Evolutionary conservation across 1,140 invertebrate species (phyloP), one percentile per base, ranked within the genome.

Genomic region (Planococcus citri): DNA sequence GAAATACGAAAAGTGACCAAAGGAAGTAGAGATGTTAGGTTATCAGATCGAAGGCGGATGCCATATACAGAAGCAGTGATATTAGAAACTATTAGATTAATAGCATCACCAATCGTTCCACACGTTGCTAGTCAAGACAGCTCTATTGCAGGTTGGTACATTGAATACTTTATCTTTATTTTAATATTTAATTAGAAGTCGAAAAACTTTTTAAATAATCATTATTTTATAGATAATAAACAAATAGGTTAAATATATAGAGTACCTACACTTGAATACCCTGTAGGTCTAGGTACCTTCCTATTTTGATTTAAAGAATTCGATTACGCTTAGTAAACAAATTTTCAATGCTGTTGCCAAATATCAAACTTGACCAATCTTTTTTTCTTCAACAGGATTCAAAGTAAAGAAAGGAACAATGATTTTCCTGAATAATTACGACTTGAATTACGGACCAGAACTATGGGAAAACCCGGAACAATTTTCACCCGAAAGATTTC

Each of bases 71-170:
- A 93, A 80, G 89, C 91, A 0, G 87, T 88, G 0, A 83, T 94
- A 17, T 80, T 87, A 71, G 93, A 95, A 80, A 84, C 87, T 0
- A 79, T 94, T 0, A 79, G 93, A 68, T 81, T 87, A 70, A 86
- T 90, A 0, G 88, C 90, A 0, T 94, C 92, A 0, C 92, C 92
- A 0, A 94, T 95, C 70, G 92, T 95, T 0, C 93, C 93, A 1
- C 92, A 95, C 76, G 89, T 94, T 0, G 89, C 92, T 0, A 91
- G 85, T 22, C 83, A 87, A 72, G 85, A 91, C 72, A 86, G 87
- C 0, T 71, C 71, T 20, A 24, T 73, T 21, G 27, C 68, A 22
- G 71, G 72, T 73, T 67, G 72, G 58, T 70, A n/a, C 41, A 51
- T 51, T 25, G 22, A 12, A 8, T 8, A 67, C 22, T 21, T 20